Conservation (phyloP, 2,113 vertebrate species). For the Craseonycteris thonglongyai region DNA sequence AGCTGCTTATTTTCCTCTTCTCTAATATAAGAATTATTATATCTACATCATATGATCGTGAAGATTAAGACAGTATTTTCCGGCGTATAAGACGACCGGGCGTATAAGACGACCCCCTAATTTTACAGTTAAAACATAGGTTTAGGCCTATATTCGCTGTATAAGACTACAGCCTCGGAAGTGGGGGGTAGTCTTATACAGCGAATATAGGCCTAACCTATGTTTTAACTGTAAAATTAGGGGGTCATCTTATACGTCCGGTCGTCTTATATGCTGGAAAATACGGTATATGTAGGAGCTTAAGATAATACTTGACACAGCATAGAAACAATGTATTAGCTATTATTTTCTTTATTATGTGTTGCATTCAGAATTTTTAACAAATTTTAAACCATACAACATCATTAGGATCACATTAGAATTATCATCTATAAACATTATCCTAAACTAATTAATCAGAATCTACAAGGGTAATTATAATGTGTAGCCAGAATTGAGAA, state of each 20-base stretch:
- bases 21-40: slow-evolving; percentile 1
- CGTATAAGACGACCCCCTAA: no score
- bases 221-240: no score
- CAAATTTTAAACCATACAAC: background rate
- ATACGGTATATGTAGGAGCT: background rate
- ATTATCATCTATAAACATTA: background rate
- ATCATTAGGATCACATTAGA: background rate
- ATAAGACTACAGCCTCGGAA: no score
- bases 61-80: no score
- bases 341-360: background rate
- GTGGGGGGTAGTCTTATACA: no score
- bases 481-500: background rate
- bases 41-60: background rate
- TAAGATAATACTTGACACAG: background rate
- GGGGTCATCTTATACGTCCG: no score
- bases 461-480: background rate
- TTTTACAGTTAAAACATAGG: no score
- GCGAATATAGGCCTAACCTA: no score
- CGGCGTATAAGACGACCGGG: no score
- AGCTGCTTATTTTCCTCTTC: background rate
- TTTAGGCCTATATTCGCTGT: no score
- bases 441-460: background rate
- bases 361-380: background rate
- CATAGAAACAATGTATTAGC: background rate
- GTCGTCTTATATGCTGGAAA: no score